Evolutionary conservation across 2,797 vertebrate species (phyloP), one percentile per base, ranked within the genome.

Genomic region (Semotilus atromaculatus): DNA sequence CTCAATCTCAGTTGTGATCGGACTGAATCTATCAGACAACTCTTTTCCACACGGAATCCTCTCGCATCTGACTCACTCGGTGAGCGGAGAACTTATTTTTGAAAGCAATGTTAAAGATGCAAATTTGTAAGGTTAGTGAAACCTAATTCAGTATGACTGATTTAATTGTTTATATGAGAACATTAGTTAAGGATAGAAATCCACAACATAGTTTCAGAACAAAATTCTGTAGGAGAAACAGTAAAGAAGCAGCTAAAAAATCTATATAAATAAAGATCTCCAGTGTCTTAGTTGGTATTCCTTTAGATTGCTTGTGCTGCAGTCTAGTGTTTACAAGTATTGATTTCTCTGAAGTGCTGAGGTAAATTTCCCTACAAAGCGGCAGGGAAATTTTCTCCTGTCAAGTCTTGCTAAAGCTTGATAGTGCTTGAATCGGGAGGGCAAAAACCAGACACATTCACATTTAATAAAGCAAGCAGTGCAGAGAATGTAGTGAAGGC

Each of bases 291-390:
- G 51, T 58, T 58, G 34, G 16, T 81, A 71, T 71, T 71, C 45
- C 34, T 31, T 75, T 38, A 62, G 2, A 62, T 53, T 75, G 43
- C 81, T 51, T 36, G 29, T 38, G 19, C 55, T 62, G 70, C 81
- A 82, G 34, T 74, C 38, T 36, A 43, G 51, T 31, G 55, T 36
- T 82, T 51, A 62, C 68, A 48, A 74, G 58, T 74, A 74, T 82
- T 74, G 81, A 82, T 74, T 82, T 82, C 19, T 82, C 68, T 73
- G 53, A 82, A 62, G 68, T 73, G 70, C 55, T 51, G 29, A 74
- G 38, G 26, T 62, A 51, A 74, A 73, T 82, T 64, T 62, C 70
- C 48, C n/a, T 81, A 45, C 80, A 60, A 81, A 82, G 55, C 55
- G 48, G 80, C 68, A 62, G 43, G 55, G 53, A 78, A 26, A 78